Base-by-base conservation (phyloP, 2,113 vertebrate genomes). In the Antechinus stuartii region DNA sequence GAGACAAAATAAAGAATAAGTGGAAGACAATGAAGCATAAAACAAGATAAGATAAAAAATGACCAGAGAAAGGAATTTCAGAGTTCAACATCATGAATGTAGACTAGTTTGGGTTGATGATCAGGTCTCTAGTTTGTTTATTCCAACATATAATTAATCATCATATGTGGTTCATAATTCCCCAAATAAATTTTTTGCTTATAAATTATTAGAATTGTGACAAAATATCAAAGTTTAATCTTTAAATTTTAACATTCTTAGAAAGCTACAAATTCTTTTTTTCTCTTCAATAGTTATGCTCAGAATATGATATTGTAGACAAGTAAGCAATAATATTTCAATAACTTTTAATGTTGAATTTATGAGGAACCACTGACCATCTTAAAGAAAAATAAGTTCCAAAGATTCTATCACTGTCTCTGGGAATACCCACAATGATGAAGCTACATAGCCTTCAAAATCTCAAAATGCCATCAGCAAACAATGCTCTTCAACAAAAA, bases 401-500 rank as follows among this genome's bases (percentile, higher is more conserved):
- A 26, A 94, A 96, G 90, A 94, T 53, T 94, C 47, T 95, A 2
- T 84, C 35, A 42, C n/a, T 92, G 30, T 84, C 42, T 35, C 95
- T 96, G n/a, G 24, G 68, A 93, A 76, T 55, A 91, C 35, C 93
- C 61, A 94, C 30, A 90, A 52, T n/a, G 26, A 30, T 23, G n/a
- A 84, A 84, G 42, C 35, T 76, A 76, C 35, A 76, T 16, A 19
- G 6, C 35, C 35, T 76, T 76, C 61, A n/a, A 68, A 68, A 68
- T 84, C 6, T 84, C n/a, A 42, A 84, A 84, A 23, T 95, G 84
- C 3, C 91, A 95, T 95, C 89, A 95, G 92, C 68, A 97, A 93
- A 95, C 76, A n/a, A 55, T 54, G 16, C 42, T 91, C 96, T 94
- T 95, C 94, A 96, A 92, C 57, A 95, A 93, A 0, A 97, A 93